Evolutionary conservation across 2,888 invertebrate genomes (phyloP).

Genomic region (Phalera bucephala): DNA sequence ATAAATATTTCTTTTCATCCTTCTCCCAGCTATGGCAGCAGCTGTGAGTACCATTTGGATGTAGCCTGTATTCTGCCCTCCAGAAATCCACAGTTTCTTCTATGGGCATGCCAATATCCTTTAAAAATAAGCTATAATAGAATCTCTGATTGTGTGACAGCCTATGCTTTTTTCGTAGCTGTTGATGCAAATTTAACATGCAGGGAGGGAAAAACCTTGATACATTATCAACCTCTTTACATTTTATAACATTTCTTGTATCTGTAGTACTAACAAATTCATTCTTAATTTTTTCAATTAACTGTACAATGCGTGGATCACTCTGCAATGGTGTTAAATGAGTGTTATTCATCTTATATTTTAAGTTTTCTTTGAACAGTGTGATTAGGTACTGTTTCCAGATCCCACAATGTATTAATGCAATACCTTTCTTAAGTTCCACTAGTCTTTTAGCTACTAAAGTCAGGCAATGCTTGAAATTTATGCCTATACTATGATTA

Average conservation of each 20-base stretch:
- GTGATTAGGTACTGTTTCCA: conserved; percentile 78
- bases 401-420: conserved; percentile 77
- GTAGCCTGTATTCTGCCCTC: conserved; percentile 84
- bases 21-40: conserved; percentile 86
- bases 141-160: conserved; percentile 85
- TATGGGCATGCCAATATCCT: conserved; percentile 87
- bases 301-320: conserved; percentile 60
- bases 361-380: conserved; percentile 73
- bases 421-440: conserved; percentile 75
- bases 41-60: conserved; percentile 60
- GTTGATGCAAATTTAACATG: conserved; percentile 84
- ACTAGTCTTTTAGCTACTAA: conserved; percentile 80
- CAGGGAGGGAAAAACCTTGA: conserved; percentile 84
- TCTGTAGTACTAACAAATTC: conserved; percentile 33
- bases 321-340: conserved; percentile 45
- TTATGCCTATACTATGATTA: conserved; percentile 60
- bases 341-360: conserved; percentile 47
- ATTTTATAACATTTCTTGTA: conserved; percentile 33
- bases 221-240: conserved; percentile 65
- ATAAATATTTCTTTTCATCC: conserved; percentile 84
- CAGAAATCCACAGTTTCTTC: conserved; percentile 86
- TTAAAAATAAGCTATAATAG: conserved; percentile 87
- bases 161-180: conserved; percentile 82
- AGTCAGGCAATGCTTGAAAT: conserved; percentile 80
- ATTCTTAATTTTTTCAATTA: conserved; percentile 47